These are phyloP conservation scores for Scaptomyza hsui DNA, from an alignment of 1,140 invertebrate species.

Conservation along the genomic window DNA sequence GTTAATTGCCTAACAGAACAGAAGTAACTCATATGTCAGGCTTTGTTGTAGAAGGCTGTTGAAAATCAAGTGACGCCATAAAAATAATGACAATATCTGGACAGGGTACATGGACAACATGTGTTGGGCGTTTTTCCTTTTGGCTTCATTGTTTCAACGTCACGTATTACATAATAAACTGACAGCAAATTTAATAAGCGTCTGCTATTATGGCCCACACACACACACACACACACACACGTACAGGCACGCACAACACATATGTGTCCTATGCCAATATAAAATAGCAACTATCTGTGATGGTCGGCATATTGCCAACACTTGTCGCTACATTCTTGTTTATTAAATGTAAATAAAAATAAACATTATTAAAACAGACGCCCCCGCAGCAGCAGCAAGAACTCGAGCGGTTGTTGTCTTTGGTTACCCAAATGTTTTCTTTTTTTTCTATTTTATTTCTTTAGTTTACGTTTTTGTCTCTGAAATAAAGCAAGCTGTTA, in stretches of 20 bases:
- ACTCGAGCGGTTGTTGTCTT: constrained; percentile 5
- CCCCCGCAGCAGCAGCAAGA: constrained; percentile 37
- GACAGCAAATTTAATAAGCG: constrained; percentile 76
- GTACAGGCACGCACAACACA: constrained; percentile 1
- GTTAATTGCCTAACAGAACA: constrained; percentile 57
- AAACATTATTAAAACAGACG: constrained; percentile 77
- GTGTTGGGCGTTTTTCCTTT: constrained; percentile 21
- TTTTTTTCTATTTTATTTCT: background rate
- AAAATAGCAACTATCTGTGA: constrained; percentile 52
- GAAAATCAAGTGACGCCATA: constrained; percentile 66
- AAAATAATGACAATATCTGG: constrained; percentile 46
- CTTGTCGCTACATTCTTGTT: constrained; percentile 67
- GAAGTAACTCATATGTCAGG: constrained; percentile 17
- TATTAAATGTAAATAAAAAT: constrained; percentile 83
- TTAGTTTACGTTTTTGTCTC: background rate
- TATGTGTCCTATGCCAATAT: constrained; percentile 46
- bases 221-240: constrained; percentile 15
- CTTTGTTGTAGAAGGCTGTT: constrained; percentile 16
- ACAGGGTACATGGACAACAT: constrained; percentile 40
- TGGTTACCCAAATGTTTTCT: constrained; percentile 19
- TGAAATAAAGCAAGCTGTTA: constrained; percentile 9
- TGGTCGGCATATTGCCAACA: constrained; percentile 67
- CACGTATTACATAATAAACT: constrained; percentile 81
- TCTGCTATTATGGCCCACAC: constrained; percentile 23
- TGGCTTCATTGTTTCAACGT: constrained; percentile 60